Percentiles rank a stretch among this genome's conserved stretches.
Evolutionary conservation across 2,113 vertebrate genomes (phyloP).

Genomic region (Mastomys coucha): DNA sequence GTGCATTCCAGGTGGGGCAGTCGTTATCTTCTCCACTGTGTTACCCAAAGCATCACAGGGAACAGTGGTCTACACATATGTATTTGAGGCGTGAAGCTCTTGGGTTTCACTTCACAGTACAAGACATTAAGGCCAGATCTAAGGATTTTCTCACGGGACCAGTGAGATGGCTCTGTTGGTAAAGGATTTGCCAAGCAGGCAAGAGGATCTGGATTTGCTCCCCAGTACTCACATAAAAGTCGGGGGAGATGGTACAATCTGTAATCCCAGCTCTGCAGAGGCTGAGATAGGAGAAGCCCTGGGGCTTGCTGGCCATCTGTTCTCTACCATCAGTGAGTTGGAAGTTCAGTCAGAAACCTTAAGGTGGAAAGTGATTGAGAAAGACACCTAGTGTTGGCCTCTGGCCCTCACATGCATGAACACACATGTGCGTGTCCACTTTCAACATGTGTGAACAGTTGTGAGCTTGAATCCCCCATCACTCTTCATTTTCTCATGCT

Average conservation of each 20-base stretch:
- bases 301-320: not conserved
- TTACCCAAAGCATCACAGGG: not conserved
- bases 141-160: not conserved
- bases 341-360: not conserved
- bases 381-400: not conserved
- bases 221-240: no score
- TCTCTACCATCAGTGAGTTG: not conserved
- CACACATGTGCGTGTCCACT: not conserved
- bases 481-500: not conserved
- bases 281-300: not conserved
- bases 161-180: not conserved
- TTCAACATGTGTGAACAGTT: not conserved
- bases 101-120: not conserved
- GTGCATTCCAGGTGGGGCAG: not conserved
- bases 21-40: not conserved
- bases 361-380: not conserved
- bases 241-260: not conserved
- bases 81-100: not conserved
- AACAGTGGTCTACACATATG: not conserved
- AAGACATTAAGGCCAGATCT: not conserved
- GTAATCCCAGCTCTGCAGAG: not conserved
- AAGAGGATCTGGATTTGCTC: not conserved
- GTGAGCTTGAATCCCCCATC: no score
- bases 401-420: not conserved
- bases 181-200: not conserved